Base-by-base conservation (phyloP, 2,888 invertebrate species). In the Peribatodes rhomboidaria region DNA sequence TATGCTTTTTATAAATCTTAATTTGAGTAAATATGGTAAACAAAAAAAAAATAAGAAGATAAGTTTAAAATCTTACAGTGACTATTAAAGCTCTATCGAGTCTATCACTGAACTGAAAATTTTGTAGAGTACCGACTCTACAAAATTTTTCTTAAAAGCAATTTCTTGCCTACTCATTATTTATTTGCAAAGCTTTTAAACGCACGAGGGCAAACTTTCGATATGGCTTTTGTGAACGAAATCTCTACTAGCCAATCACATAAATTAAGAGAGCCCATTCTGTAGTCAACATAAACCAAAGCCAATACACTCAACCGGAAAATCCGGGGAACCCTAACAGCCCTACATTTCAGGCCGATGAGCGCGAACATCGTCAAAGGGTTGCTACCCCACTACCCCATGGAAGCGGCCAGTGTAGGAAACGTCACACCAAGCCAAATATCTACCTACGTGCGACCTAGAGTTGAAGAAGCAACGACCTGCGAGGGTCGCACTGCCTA, bases 281-380 rank as follows among this genome's bases (percentile, higher is more conserved):
- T 27, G 50, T 31, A 59, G 58, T 60, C 46, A 56, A 52, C 50
- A 44, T 60, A 50, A 60, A 59, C 59, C 62, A 58, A 63, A 61
- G 60, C 31, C 52, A 47, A 54, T 46, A 60, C 50, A 55, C 42
- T 62, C 50, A 35, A 60, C 50, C 53, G 61, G 59, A 52, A 67
- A 65, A 53, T 35, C 62, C 58, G 61, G 52, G 52, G 60, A 70
- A 61, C 61, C 65, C 62, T 63, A 63, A 61, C 57, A 52, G 37
- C 65, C 67, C 67, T 63, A 60, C 56, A 55, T 62, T 58, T 66
- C 67, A 63, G 65, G 61, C 49, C 63, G 49, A 50, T 62, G 65
- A 62, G 55, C 46, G n/a, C 61, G 54, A 53, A 46, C 58, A 50
- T 55, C 56, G 35, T 65, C 67, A 67, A 71, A 69, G 65, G 69